phyloP scores from a whole-genome alignment of 2,888 invertebrate genomes.

The Rhyacophila evoluta region DNA sequence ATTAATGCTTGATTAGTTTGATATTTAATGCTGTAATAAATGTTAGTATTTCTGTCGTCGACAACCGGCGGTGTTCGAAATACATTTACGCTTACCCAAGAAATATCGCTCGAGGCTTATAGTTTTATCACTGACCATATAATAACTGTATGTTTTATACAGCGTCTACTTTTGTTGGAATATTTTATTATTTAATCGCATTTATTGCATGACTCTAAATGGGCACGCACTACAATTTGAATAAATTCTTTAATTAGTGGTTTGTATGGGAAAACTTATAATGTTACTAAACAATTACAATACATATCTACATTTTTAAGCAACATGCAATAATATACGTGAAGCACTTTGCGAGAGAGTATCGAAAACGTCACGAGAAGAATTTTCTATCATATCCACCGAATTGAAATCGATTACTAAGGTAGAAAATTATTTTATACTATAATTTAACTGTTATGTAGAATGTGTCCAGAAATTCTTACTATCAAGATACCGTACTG shows the following conservation, averaged over 20 bases:
- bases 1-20: no score
- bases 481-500: no score
- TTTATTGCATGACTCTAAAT: background rate
- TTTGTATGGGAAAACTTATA: background rate
- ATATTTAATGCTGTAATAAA: background rate
- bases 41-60: background rate
- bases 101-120: background rate
- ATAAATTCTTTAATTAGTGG: background rate
- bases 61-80: background rate
- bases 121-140: background rate
- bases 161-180: background rate
- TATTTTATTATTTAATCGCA: constrained; percentile 17
- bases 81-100: background rate
- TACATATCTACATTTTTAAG: no score
- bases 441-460: no score
- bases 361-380: no score
- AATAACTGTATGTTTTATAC: background rate
- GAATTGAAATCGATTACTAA: no score
- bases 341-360: no score
- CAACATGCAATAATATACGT: no score
- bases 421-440: no score
- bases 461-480: no score
- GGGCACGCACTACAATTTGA: background rate
- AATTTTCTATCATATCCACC: no score
- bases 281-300: no score